phyloP scores from a whole-genome alignment of 2,888 invertebrate species.

The Acleris laterana region DNA sequence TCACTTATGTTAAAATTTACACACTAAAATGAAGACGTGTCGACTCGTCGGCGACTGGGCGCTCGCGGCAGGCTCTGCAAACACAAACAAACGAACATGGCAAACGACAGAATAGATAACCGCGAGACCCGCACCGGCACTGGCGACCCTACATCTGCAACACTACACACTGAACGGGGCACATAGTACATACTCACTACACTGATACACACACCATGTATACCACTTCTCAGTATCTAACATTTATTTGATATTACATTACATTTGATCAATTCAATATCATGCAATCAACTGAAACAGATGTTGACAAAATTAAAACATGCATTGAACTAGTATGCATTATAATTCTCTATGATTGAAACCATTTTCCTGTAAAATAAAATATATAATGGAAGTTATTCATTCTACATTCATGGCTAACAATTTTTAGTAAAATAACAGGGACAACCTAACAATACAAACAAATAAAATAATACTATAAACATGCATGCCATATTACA shows the following conservation, averaged over 20 bases:
- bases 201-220: not conserved
- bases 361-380: slow-evolving; percentile 61
- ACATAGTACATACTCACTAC: slow-evolving; percentile 1
- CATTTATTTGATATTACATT: not conserved
- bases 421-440: not conserved
- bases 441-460: not conserved
- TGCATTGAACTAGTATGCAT: slow-evolving; percentile 45
- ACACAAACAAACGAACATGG: slow-evolving; percentile 81
- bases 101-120: slow-evolving; percentile 58
- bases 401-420: not conserved
- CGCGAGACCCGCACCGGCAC: slow-evolving; percentile 59
- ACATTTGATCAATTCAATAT: slow-evolving; percentile 15
- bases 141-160: slow-evolving; percentile 77
- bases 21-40: slow-evolving; percentile 65
- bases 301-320: slow-evolving; percentile 50
- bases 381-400: slow-evolving; percentile 44
- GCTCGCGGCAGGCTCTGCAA: slow-evolving; percentile 68
- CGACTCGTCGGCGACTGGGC: slow-evolving; percentile 55
- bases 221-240: not conserved
- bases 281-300: slow-evolving; percentile 68
- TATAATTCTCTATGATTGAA: slow-evolving; percentile 41
- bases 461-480: not conserved
- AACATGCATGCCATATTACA: slow-evolving; percentile 7
- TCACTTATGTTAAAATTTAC: slow-evolving; percentile 49
- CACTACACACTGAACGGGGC: slow-evolving; percentile 74